Evolutionary conservation across 2,113 vertebrate species (phyloP), one percentile per base, ranked within the genome.

Genomic region (Channa maculata): DNA sequence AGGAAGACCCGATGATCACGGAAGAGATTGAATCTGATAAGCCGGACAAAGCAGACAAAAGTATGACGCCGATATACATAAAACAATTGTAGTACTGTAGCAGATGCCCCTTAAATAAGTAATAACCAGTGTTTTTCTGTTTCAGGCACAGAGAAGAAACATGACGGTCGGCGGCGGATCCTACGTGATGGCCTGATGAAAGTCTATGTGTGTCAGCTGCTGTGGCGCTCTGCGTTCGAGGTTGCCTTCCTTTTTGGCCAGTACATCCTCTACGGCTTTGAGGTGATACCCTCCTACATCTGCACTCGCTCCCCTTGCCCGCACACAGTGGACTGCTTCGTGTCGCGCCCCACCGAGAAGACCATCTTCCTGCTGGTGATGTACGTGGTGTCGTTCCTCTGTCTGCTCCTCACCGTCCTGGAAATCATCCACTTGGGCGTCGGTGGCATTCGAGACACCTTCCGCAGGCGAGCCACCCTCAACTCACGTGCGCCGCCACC

Each of bases 321-420:
- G 0, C 96, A 97, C 90, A 94, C 88, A 0, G 95, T 97, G 10
- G 96, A 97, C 83, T 97, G 96, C 90, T 97, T 97, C 1, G 94
- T 97, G 74, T 97, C 96, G 9, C 93, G 96, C 10, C 96, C 96
- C 75, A 97, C 96, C 0, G 96, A 97, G 90, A 97, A 97, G 86
- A 96, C 96, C 14, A 96, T 97, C 84, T 97, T 97, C 87, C 92
- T 97, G 45, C 85, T 96, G 58, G 85, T 96, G 82, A 97, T 97
- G 96, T 97, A 97, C 0, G 94, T 94, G 0, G 96, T 97, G 66
- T 96, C 95, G 0, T 89, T 92, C 55, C 94, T 97, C 79, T 97
- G 96, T 87, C 93, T 97, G 60, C 75, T 95, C 59, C 94, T 97
- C 74, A 97, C 95, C 41, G 0, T 95, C 59, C 91, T 96, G 0